Evolutionary conservation across 1,140 invertebrate genomes (phyloP), one percentile per base, ranked within the genome.

Genomic region (Galleria mellonella): DNA sequence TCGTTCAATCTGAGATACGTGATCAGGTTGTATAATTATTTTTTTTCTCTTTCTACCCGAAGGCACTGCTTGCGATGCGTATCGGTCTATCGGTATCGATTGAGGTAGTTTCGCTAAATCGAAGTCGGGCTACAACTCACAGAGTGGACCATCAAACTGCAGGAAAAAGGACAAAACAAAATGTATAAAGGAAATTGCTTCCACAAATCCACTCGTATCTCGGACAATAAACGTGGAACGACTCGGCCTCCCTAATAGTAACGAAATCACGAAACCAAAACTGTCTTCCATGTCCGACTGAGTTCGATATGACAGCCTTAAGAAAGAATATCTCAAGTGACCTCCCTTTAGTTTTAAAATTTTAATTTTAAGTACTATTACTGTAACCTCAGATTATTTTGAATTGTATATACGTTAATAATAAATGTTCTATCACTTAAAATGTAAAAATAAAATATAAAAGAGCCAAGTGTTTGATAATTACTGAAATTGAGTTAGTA

Each of bases 171-270:
- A 83, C 78, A 82, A 82, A 85, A 85, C 78, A 83, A 85, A 85
- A 83, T 83, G 78, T 85, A 85, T 83, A 85, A 82, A 85, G 82
- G 77, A 85, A 85, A 85, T 85, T 85, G 82, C 78, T 83, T 85
- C 77, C 78, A 85, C 82, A 83, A 85, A 85, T 85, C 82, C 75
- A 85, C 73, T 85, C 78, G 69, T 85, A 83, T 85, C 82, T 85
- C 78, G 72, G 66, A 74, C 82, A 85, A 85, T 85, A 85, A 85
- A 85, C 66, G 82, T 78, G 65, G 66, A 72, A 71, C 73, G 70
- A 71, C 53, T 62, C 66, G 67, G 62, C 72, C 73, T 60, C 70
- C 75, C 74, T 85, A 82, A 85, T 85, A 85, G 78, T 74, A 83
- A 85, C 82, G 75, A 76, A 85, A 85, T 85, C 82, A 83, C 72